Conservation (phyloP, 2,888 invertebrate species). For the Hyposoter dolosus region DNA sequence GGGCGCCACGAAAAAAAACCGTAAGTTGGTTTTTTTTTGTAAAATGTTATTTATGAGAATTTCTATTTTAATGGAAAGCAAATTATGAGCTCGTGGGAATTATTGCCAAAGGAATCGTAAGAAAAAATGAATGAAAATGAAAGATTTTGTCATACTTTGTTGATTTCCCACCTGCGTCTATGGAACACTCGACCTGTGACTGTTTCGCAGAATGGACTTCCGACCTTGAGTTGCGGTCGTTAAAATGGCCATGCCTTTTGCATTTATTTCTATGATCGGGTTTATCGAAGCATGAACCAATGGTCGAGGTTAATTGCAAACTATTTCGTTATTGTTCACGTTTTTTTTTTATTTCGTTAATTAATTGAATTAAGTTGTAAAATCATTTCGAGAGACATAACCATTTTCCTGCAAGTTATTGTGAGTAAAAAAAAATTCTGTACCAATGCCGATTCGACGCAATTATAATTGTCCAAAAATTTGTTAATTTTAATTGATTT, state of each 20-base stretch:
- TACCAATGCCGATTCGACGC: not conserved
- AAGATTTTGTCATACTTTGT: constrained; percentile 17
- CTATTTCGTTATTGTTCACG: not conserved
- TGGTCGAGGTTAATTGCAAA: constrained; percentile 24
- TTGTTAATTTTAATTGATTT: not conserved
- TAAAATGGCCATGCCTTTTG: not conserved
- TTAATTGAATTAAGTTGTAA: constrained; percentile 2
- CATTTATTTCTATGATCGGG: constrained; percentile 2
- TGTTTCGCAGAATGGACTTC: constrained; percentile 16
- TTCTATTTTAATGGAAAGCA: not conserved
- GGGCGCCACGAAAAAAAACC: not conserved
- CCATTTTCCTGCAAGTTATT: not conserved
- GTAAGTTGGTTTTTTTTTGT: not conserved
- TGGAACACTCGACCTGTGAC: not conserved
- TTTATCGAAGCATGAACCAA: constrained; percentile 23
- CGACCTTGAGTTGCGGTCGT: constrained; percentile 8
- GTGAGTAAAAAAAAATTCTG: not conserved
- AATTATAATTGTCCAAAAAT: not conserved
- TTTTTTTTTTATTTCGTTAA: not conserved
- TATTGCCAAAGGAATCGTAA: not conserved
- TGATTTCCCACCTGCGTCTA: constrained; percentile 1
- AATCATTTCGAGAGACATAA: not conserved
- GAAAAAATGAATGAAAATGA: not conserved
- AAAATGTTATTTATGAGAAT: not conserved
- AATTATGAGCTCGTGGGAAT: not conserved